A percentile compares a stretch with the other conserved stretches of the same genome.
These are phyloP conservation scores for Orthochromis indermauri DNA, from an alignment of 2,113 vertebrate species.

Conservation along the genomic window DNA sequence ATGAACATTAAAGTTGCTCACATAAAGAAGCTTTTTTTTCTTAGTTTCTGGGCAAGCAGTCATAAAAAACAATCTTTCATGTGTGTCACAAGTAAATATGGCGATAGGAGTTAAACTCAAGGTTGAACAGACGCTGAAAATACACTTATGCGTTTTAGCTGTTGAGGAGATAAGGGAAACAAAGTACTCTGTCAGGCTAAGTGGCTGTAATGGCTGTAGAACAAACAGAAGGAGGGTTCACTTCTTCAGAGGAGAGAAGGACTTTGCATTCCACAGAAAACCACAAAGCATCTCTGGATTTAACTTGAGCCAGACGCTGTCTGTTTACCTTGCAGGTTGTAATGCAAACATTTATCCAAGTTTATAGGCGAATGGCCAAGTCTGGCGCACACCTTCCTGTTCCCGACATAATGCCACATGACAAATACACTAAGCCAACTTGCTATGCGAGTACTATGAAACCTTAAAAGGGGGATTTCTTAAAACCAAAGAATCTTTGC, in stretches of 20 bases:
- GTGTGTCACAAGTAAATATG: conserved; percentile 46
- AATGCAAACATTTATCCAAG: conserved; percentile 44
- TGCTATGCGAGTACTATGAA: not conserved
- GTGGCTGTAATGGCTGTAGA: conserved; percentile 59
- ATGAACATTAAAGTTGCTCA: conserved; percentile 24
- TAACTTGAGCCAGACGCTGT: conserved; percentile 39
- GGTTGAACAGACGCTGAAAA: conserved; percentile 37
- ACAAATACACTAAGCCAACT: not conserved
- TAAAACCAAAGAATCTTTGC: not conserved
- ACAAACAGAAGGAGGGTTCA: conserved; percentile 38
- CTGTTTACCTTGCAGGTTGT: conserved; percentile 44
- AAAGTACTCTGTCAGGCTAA: conserved; percentile 55
- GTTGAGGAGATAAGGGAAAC: conserved; percentile 52
- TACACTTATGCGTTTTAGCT: conserved; percentile 33
- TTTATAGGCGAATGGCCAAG: conserved; percentile 1
- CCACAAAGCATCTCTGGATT: conserved; percentile 34
- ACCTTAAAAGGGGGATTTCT: not conserved
- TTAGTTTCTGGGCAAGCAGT: not conserved
- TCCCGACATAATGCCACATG: conserved; percentile 16
- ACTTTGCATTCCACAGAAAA: conserved; percentile 45
- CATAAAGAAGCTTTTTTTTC: not conserved
- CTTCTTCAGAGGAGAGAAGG: conserved; percentile 19
- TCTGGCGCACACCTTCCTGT: conserved; percentile 5
- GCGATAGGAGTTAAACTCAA: conserved; percentile 40
- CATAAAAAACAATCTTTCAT: conserved; percentile 34